A percentile compares a stretch with the other conserved stretches of the same genome.
These are phyloP conservation scores for Rhodinocichla rosea DNA, from an alignment of 2,113 vertebrate species.

Conservation along the genomic window DNA sequence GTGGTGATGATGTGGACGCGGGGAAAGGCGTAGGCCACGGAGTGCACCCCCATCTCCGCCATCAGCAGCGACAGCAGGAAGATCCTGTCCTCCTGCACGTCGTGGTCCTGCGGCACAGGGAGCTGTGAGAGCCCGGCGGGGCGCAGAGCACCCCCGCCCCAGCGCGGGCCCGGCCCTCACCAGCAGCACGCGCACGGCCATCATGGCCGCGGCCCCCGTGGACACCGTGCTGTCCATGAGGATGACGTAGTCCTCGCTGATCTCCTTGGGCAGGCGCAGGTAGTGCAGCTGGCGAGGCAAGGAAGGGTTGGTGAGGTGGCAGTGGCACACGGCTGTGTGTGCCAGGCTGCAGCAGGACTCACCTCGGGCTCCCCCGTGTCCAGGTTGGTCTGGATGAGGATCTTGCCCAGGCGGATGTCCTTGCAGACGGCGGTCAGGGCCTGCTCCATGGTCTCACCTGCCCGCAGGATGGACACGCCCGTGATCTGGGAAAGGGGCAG, in stretches of 20 bases:
- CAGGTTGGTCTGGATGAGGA: constrained; percentile 92
- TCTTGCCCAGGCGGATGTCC: constrained; percentile 90
- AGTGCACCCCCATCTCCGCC: constrained; percentile 91
- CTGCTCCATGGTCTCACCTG: constrained; percentile 92
- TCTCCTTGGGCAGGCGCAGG: constrained; percentile 87
- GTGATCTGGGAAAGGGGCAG: constrained; percentile 75
- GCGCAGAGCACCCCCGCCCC: fast-evolving
- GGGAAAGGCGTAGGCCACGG: constrained; percentile 89
- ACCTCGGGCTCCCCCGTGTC: constrained; percentile 87
- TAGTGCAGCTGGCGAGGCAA: constrained; percentile 81
- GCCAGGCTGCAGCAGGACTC: not conserved
- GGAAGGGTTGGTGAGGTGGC: not conserved
- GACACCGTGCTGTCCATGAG: constrained; percentile 94
- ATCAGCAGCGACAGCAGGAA: constrained; percentile 88
- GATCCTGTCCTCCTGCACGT: constrained; percentile 89
- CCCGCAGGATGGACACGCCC: constrained; percentile 85
- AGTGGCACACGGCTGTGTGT: fast-evolving
- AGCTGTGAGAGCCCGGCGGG: fast-evolving
- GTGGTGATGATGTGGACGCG: constrained; percentile 89
- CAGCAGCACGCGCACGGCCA: constrained; percentile 86
- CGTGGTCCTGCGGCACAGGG: constrained; percentile 75
- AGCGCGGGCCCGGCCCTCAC: not conserved
- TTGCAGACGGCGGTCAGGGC: constrained; percentile 88
- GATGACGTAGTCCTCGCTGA: constrained; percentile 90
- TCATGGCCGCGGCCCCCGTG: constrained; percentile 87